Evolutionary conservation across 2,888 invertebrate genomes (phyloP).

Genomic region (Euzetes globulus): DNA sequence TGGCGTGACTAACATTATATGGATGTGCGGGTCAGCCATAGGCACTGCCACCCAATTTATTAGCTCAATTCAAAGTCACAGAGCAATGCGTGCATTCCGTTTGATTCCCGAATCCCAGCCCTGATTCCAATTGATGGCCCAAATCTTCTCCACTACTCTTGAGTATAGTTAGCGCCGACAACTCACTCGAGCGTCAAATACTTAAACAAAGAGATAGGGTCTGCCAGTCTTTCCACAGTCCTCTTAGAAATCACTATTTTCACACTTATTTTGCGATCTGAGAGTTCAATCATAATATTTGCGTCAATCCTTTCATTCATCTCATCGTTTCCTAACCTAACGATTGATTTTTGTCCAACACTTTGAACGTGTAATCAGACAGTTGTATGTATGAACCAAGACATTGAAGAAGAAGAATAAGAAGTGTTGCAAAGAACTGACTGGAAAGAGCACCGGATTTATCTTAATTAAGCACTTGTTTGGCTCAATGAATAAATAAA

Average conservation of each 20-base stretch:
- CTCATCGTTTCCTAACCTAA: not conserved
- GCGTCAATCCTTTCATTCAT: not conserved
- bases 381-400: not conserved
- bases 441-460: no score
- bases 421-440: no score
- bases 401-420: no score
- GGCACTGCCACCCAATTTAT: not conserved
- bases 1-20: slow-evolving; percentile 1
- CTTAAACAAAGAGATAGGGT: not conserved
- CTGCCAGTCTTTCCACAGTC: no score
- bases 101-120: not conserved
- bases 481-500: not conserved
- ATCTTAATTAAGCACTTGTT: not conserved
- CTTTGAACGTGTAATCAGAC: not conserved
- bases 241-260: not conserved
- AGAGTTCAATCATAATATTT: not conserved
- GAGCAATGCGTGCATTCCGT: not conserved
- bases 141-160: no score
- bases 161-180: not conserved
- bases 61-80: slow-evolving; percentile 4
- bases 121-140: no score
- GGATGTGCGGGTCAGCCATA: not conserved
- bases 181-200: not conserved
- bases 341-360: not conserved
- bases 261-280: not conserved